phyloP scores from a whole-genome alignment of 2,797 vertebrate genomes.

The Agapornis canus region DNA sequence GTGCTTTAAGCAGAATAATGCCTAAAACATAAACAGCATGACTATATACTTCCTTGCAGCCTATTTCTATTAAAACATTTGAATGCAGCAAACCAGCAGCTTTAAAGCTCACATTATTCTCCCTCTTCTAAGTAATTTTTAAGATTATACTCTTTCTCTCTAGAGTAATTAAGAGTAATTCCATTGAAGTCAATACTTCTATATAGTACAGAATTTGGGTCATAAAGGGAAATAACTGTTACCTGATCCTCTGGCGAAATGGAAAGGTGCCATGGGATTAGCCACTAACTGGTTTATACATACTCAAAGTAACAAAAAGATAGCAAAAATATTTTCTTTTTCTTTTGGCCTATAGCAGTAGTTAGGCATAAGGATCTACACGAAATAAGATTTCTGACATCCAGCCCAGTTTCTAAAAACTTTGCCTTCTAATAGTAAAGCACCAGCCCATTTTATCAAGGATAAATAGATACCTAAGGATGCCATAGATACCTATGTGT shows the following conservation, averaged over 20 bases:
- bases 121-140: not conserved
- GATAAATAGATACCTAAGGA: no score
- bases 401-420: not conserved
- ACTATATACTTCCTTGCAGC: not conserved
- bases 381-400: not conserved
- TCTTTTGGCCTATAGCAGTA: not conserved
- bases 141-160: not conserved
- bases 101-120: not conserved
- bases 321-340: not conserved
- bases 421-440: not conserved
- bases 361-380: not conserved
- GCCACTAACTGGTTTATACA: not conserved
- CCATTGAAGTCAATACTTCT: not conserved
- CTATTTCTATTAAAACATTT: not conserved
- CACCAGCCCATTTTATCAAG: not conserved
- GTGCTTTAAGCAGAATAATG: not conserved
- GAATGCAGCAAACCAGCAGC: not conserved
- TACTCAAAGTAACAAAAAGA: not conserved
- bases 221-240: not conserved
- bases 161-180: slow-evolving; percentile 1
- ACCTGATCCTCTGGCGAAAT: not conserved
- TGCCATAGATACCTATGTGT: not conserved
- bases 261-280: not conserved
- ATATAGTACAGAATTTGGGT: not conserved
- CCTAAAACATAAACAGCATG: not conserved